Base-by-base conservation (phyloP, 37 sponge, comb jelly and placozoan species). In the Agelas oroides region DNA sequence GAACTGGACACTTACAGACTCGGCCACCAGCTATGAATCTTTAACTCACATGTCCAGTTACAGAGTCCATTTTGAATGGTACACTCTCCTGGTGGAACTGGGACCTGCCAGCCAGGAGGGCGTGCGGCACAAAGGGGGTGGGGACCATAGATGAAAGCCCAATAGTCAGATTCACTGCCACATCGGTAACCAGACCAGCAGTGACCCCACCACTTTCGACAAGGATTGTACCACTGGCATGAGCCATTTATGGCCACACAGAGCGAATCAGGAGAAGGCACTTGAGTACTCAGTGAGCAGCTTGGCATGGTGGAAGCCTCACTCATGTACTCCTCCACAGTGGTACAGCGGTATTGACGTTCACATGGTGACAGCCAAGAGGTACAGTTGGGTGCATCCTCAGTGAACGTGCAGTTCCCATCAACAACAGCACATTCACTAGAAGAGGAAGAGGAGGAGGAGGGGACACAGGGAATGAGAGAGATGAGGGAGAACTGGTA, bases 181-280 rank as follows among this genome's bases (percentile, higher is more conserved):
- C 81, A 81, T 20, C 15, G 36, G 58, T 81, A 81, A 0, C 54
- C 13, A 53, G 25, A 8, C 20, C 23, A 6, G 59, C 81, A 81
- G n/a, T 21, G 33, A 15, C 71, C 70, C 39, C 33, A 33, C 81
- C 81, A 81, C 35, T 27, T 25, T 0, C 39, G 70, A 70, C 81
- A 81, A 25, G 81, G 81, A 28, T 81, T 81, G 38, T 67, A 79
- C 81, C 81, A 81, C 55, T 81, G 70, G 32, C 81, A 81, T 33
- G 37, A 31, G 6, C 36, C 39, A 58, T 81, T 57, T 2, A 70
- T 57, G 14, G 81, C 59, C 5, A 57, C 41, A 52, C 81, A 81
- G 14, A 81, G 55, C 1, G 46, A 24, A 30, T 69, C 71, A 35
- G 81, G 81, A 20, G 36, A 1, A 15, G 81, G 81, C 1, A 32